These are phyloP conservation scores for Argynnis bischoffii DNA, from an alignment of 2,888 invertebrate species.

Conservation along the genomic window DNA sequence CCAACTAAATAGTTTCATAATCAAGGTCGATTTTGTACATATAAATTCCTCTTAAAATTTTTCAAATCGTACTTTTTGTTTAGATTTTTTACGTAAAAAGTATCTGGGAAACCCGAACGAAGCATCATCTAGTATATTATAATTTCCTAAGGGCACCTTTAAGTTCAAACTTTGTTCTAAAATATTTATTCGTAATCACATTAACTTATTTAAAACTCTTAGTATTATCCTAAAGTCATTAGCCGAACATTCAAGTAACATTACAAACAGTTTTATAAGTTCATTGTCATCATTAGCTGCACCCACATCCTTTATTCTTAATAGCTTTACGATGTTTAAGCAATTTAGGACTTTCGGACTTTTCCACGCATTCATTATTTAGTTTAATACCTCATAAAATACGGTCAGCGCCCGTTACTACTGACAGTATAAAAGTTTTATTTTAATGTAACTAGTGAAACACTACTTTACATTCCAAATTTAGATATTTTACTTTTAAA, in stretches of 20 bases:
- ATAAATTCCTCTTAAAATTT: too few relatives aligned
- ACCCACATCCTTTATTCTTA: constrained; percentile 34
- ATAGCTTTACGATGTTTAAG: constrained; percentile 33
- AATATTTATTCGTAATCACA: background rate
- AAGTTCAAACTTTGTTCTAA: too few relatives aligned
- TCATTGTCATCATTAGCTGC: constrained; percentile 34
- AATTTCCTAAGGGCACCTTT: too few relatives aligned
- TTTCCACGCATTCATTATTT: constrained; percentile 32
- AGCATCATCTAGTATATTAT: too few relatives aligned
- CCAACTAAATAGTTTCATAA: too few relatives aligned
- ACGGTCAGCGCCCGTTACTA: constrained; percentile 28
- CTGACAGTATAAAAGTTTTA: constrained; percentile 44
- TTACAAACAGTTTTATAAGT: constrained; percentile 34
- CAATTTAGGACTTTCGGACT: constrained; percentile 28
- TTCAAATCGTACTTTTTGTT: too few relatives aligned
- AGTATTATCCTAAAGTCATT: constrained; percentile 12
- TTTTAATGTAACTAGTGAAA: constrained; percentile 48
- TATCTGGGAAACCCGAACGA: too few relatives aligned
- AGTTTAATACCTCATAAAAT: constrained; percentile 35
- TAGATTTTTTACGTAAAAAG: too few relatives aligned
- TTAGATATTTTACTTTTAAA: background rate
- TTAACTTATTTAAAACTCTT: constrained; percentile 7
- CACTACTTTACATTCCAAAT: constrained; percentile 52
- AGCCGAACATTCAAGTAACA: background rate
- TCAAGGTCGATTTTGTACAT: too few relatives aligned